phyloP scores from a whole-genome alignment of 2,888 invertebrate genomes.

The Drosophila mayaguana region DNA sequence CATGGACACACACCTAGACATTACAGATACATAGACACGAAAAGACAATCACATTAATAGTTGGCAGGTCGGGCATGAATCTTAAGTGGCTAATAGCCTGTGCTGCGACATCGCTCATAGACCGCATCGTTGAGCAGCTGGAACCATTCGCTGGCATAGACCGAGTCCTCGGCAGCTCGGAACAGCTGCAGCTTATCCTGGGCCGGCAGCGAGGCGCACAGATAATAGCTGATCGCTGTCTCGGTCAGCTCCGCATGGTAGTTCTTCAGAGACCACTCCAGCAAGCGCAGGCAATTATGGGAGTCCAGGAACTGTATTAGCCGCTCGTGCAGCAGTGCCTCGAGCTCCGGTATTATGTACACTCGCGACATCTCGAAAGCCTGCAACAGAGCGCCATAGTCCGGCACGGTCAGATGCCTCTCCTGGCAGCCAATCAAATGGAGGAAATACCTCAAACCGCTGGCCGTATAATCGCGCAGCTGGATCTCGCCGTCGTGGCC shows the following conservation, averaged over 20 bases:
- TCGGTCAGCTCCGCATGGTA: conserved; percentile 84
- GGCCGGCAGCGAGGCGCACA: conserved; percentile 78
- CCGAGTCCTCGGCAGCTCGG: conserved; percentile 82
- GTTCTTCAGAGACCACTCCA: conserved; percentile 85
- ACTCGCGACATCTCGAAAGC: conserved; percentile 84
- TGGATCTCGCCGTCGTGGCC: conserved; percentile 84
- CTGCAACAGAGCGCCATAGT: conserved; percentile 82
- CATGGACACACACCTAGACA: conserved; percentile 2
- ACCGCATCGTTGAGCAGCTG: conserved; percentile 84
- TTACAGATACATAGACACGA: conserved; percentile 7
- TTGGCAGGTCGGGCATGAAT: conserved; percentile 22
- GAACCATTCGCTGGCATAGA: conserved; percentile 84
- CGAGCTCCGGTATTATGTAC: conserved; percentile 84
- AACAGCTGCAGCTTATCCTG: conserved; percentile 82
- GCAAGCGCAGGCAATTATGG: conserved; percentile 80
- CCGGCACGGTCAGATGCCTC: conserved; percentile 60
- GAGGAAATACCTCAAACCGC: conserved; percentile 83
- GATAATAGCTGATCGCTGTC: conserved; percentile 84
- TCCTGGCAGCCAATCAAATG: conserved; percentile 81
- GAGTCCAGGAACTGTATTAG: conserved; percentile 79
- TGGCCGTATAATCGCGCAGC: conserved; percentile 80
- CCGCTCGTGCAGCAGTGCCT: conserved; percentile 75
- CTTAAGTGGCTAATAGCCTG: conserved; percentile 55
- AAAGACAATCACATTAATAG: conserved; percentile 30
- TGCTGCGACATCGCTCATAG: conserved; percentile 80